Base-by-base conservation (phyloP, 2,888 invertebrate genomes). In the Athetis lepigone region DNA sequence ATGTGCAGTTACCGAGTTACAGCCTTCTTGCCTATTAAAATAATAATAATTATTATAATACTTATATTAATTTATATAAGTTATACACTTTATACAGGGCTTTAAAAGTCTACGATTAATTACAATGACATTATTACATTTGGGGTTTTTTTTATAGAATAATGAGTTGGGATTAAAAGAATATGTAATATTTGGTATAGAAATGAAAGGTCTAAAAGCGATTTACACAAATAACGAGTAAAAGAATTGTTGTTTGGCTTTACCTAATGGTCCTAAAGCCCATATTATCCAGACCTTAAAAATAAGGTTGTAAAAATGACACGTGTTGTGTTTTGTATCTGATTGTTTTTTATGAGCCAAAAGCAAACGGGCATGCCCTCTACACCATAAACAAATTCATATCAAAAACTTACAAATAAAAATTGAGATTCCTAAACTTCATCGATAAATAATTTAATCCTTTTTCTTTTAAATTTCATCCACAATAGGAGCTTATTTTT, bases 11-110 rank as follows among this genome's bases (percentile, higher is more conserved):
- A 59, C 29, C n/a, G 39, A 57, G 43, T 52, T 51, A 56, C 55
- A 67, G 62, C 67, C 46, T 58, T 75, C 43, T 63, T 50, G 39
- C 56, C 21, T 52, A 46, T 25, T 56, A 21, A 73, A 75, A 61
- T 75, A 42, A 46, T 68, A 37, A 63, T n/a, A n/a, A n/a, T 46
- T 29, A 55, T 43, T 52, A 42, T 49, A 45, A 39, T 55, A 60
- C 16, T 33, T 29, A 29, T 49, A 70, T 57, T 62, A 57, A 49
- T 55, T 45, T 21, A 57, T 47, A 33, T 67, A 56, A 43, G 46
- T 65, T 66, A 59, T 37, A 50, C 62, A 39, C 2, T 60, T 43
- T 69, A 68, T 52, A 69, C 56, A 68, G 39, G 36, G 6, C 37
- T 36, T 42, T 52, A 23, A 37, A 46, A 49, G 18, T 51, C 11